These are phyloP conservation scores for Cantharis flavilabris DNA, from an alignment of 2,888 invertebrate species.

Conservation along the genomic window DNA sequence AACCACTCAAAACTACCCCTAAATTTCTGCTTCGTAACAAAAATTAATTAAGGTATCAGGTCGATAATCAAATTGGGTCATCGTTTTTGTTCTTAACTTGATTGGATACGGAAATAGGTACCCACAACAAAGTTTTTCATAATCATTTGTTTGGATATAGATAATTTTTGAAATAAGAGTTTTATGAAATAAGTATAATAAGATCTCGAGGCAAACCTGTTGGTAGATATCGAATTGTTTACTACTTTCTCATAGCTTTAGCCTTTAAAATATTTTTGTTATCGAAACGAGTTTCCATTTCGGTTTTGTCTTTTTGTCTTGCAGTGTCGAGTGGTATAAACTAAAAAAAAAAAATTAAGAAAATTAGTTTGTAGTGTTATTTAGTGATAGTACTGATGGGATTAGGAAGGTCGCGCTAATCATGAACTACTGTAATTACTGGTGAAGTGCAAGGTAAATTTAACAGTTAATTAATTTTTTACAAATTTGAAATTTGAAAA, in stretches of 20 bases:
- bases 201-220: background rate
- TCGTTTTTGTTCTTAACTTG: background rate
- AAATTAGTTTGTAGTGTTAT: background rate
- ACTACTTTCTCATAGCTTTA: background rate
- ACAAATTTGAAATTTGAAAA: no score
- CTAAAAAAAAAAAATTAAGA: background rate
- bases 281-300: background rate
- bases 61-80: background rate
- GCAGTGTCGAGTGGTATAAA: background rate
- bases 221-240: background rate
- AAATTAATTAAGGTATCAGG: background rate
- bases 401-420: background rate
- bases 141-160: background rate
- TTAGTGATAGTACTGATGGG: background rate
- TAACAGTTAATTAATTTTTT: background rate
- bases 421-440: background rate
- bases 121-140: background rate
- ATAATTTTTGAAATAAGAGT: background rate
- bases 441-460: background rate
- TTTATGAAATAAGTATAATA: background rate
- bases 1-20: background rate
- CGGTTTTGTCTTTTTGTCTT: background rate
- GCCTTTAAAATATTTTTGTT: background rate
- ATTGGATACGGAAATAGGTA: background rate
- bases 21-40: background rate